Evolutionary conservation across 2,797 vertebrate species (phyloP), one percentile per base, ranked within the genome.

Genomic region (Champsocephalus esox): DNA sequence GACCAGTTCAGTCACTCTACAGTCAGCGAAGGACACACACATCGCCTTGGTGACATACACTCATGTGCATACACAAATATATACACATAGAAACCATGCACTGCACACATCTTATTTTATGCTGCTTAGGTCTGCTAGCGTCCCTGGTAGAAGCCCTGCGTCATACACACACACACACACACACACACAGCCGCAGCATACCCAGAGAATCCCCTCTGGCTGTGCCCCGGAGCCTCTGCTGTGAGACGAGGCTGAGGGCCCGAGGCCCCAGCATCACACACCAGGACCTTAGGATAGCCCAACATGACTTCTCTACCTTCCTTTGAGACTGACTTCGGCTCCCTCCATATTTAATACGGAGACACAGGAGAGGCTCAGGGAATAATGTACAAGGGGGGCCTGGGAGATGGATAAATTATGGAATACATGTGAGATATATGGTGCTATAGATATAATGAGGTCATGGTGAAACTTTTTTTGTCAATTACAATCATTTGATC

Each of bases 301-400:
- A 68, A 87, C 86, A 83, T 86, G 83, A 84, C 88, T 89, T 21
- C 78, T 83, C 80, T 88, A 52, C 71, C 66, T 73, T 88, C 86
- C 86, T 88, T 79, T 86, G 88, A 89, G 90, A 91, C 81, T 60
- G 19, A 70, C 66, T 73, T 57, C 79, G 59, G 64, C 80, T 87
- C 80, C 46, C 62, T 92, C 69, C 87, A 93, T 92, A 92, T 93
- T 91, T 91, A 92, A 93, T 89, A 83, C 72, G 65, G 81, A 82
- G 84, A 89, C 84, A 78, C 76, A 77, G 71, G 78, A 80, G 81
- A 70, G 81, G 80, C 79, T 65, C 66, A 3, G 79, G 80, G 83
- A 85, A 88, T 77, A 86, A 84, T 76, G 73, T 80, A 72, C 76
- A 44, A 16, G 32, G 57, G 28, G 32, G 58, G 73, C 19, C 66